These are phyloP conservation scores for Acestrorhynchus altus DNA, from an alignment of 2,797 vertebrate genomes.

Conservation along the genomic window DNA sequence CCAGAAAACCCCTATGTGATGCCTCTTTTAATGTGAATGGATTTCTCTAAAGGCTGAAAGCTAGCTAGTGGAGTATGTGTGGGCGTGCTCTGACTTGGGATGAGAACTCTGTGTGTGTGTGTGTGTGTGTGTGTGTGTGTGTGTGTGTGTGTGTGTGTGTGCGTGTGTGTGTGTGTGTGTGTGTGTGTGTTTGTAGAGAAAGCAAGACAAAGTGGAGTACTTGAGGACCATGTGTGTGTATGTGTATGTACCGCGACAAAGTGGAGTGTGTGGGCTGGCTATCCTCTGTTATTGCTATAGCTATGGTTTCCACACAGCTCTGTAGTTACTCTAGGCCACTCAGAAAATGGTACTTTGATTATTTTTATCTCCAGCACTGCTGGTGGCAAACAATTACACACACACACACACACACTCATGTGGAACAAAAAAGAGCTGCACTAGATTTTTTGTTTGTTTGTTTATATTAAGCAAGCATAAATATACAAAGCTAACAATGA, in stretches of 20 bases:
- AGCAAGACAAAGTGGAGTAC: slow-evolving; percentile 67
- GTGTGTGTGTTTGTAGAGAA: slow-evolving; percentile 45
- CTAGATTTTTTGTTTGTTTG: not conserved
- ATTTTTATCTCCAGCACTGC: not conserved
- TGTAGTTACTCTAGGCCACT: not conserved
- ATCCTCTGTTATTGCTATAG: slow-evolving; percentile 62
- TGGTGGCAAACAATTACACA: not conserved
- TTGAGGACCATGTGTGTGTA: slow-evolving; percentile 52
- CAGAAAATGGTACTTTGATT: not conserved
- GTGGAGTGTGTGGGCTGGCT: slow-evolving; percentile 70
- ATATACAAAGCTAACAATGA: not conserved
- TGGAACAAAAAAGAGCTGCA: not conserved
- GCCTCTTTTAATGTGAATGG: slow-evolving; percentile 53
- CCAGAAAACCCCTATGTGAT: slow-evolving; percentile 45
- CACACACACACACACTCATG: not conserved
- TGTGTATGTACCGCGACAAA: slow-evolving; percentile 63
- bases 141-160: slow-evolving; percentile 41
- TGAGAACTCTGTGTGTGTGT: slow-evolving; percentile 31
- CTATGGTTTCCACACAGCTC: slow-evolving; percentile 53
- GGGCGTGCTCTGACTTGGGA: slow-evolving; percentile 44
- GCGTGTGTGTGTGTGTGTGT: slow-evolving; percentile 45
- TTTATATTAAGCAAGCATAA: not conserved
- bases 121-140: slow-evolving; percentile 41
- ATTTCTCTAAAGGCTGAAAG: slow-evolving; percentile 40
- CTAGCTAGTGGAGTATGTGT: slow-evolving; percentile 20